These are phyloP conservation scores for Hormaphis cornu DNA, from an alignment of 1,140 invertebrate species.

Conservation along the genomic window DNA sequence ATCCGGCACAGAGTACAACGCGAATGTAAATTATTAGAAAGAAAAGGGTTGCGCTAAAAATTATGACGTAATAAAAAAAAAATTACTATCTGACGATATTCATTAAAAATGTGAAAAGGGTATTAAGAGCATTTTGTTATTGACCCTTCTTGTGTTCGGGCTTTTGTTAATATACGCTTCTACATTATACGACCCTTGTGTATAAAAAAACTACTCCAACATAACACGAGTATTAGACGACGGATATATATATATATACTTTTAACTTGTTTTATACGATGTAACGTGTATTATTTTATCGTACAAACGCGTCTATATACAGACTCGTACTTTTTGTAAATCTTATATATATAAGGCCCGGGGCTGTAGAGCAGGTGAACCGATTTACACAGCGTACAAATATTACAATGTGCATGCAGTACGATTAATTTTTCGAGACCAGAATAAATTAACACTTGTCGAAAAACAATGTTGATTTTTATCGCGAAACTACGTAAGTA, in stretches of 20 bases:
- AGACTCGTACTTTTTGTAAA: not conserved
- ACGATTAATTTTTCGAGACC: not conserved
- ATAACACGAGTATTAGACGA: not conserved
- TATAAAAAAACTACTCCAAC: not conserved
- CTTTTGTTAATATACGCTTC: constrained; percentile 11
- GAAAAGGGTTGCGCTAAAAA: constrained; percentile 2
- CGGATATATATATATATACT: no score
- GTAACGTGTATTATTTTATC: not conserved
- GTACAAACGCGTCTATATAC: not conserved
- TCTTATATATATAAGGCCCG: not conserved
- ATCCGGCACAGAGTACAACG: constrained; percentile 3
- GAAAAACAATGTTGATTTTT: constrained; percentile 23
- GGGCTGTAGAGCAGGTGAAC: constrained; percentile 11
- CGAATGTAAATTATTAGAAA: constrained; percentile 12
- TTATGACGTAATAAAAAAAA: constrained; percentile 11
- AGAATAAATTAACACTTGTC: constrained; percentile 25
- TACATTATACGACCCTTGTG: not conserved
- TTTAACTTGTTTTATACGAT: not conserved
- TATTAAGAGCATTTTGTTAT: constrained; percentile 23
- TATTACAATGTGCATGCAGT: no score
- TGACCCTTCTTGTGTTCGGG: constrained; percentile 13
- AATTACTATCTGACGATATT: constrained; percentile 17
- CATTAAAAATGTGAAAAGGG: constrained; percentile 24
- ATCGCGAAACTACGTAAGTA: not conserved
- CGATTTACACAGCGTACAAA: constrained; percentile 7